Evolutionary conservation across 2,113 vertebrate species (phyloP), one percentile per base, ranked within the genome.

Genomic region (Rhagologus leucostigma): DNA sequence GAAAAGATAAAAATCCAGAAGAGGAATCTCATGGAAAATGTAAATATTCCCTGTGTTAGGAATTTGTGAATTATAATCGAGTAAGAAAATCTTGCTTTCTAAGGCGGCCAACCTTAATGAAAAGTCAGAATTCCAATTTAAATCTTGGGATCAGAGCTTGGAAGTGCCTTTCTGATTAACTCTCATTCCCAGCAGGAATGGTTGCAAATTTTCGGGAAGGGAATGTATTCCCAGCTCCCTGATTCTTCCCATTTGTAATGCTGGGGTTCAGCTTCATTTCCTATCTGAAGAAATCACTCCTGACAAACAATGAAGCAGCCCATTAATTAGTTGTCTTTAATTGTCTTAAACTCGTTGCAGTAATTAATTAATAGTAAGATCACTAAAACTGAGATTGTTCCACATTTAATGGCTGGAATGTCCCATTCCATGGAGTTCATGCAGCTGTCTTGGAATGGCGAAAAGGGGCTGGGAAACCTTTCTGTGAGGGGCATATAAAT

Each of bases 291-390:
- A 29, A 75, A 80, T 69, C 52, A 49, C 83, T 97, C 85, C 32
- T 42, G 76, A 69, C 87, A 59, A 53, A 74, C 55, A 90, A 83
- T 35, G 92, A 80, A 59, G 71, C 60, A 78, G 84, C 26, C 35
- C 24, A 20, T 85, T 93, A 87, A 95, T 84, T 65, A 59, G 42
- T 49, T 85, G 71, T 53, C 82, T 90, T 77, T 96, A 96, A 95
- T 92, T 95, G 96, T 96, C 41, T 83, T 84, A 52, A 83, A 86
- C 88, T 95, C 47, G 42, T 96, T 95, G 71, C 85, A 84, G 83
- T 97, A 97, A 97, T 97, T 97, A 97, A 97, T n/a, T n/a, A n/a
- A n/a, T n/a, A n/a, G n/a, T n/a, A 86, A 32, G 41, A 95, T 73
- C 90, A 85, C 96, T 96, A 96, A 75, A 93, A 86, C 69, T 64